phyloP scores from a whole-genome alignment of 2,797 vertebrate species.

The Cirrhinus mrigala region DNA sequence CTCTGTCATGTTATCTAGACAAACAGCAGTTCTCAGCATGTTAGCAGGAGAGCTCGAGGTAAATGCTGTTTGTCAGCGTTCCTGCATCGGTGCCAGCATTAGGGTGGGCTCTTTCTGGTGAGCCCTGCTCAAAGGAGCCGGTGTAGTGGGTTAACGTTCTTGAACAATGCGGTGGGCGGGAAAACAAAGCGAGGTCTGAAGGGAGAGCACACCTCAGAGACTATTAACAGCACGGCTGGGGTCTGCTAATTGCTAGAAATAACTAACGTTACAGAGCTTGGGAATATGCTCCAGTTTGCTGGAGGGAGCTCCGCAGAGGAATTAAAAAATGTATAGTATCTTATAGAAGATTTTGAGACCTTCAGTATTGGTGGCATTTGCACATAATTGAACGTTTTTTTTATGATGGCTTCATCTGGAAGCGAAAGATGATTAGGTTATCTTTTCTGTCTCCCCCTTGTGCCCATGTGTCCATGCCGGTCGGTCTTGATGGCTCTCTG shows the following conservation, averaged over 20 bases:
- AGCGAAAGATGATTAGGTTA: conserved; percentile 10
- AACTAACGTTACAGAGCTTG: background rate
- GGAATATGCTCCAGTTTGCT: background rate
- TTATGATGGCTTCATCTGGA: conserved; percentile 10
- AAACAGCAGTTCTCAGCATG: conserved; percentile 76
- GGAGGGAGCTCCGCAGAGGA: background rate
- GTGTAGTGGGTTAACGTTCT: conserved; percentile 59
- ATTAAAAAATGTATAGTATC: background rate
- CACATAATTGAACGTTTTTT: background rate
- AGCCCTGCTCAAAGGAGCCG: conserved; percentile 62
- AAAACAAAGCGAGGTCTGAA: conserved; percentile 25
- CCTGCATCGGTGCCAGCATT: conserved; percentile 65
- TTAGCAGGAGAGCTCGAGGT: conserved; percentile 74
- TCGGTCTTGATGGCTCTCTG: conserved; percentile 44
- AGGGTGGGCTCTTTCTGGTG: conserved; percentile 66
- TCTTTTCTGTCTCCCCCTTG: conserved; percentile 37
- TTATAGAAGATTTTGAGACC: background rate
- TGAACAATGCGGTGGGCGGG: conserved; percentile 31
- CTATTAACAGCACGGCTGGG: conserved; percentile 28
- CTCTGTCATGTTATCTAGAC: conserved; percentile 54
- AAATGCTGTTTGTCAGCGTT: conserved; percentile 75
- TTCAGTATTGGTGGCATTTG: background rate
- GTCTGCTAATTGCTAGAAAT: conserved; percentile 17
- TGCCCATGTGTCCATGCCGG: conserved; percentile 26
- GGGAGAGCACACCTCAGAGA: conserved; percentile 22